Conservation (phyloP, 92 coral and sea anemone species). For the Paragorgia papillata region DNA sequence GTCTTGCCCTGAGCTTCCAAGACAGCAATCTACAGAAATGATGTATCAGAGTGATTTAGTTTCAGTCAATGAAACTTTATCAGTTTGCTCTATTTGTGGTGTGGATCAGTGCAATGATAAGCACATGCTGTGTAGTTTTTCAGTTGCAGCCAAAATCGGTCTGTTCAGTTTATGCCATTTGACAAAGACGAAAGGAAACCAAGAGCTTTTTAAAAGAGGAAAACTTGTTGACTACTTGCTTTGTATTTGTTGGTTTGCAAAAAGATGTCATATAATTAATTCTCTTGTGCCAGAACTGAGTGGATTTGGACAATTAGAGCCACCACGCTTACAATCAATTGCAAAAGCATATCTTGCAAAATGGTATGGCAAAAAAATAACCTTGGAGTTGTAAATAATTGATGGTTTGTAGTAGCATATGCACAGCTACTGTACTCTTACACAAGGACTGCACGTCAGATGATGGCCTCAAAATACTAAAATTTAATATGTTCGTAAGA, state of each 20-base stretch:
- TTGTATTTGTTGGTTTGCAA: constrained; percentile 65
- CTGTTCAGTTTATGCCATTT: constrained; percentile 66
- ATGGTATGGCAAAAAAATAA: constrained; percentile 10
- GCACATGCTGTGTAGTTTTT: constrained; percentile 61
- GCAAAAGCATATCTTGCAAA: constrained; percentile 38
- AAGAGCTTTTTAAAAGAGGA: constrained; percentile 53
- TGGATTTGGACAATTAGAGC: not conserved
- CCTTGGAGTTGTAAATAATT: not conserved
- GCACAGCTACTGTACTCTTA: too few relatives aligned
- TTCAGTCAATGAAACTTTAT: not conserved
- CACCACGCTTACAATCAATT: constrained; percentile 24
- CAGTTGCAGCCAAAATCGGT: constrained; percentile 69
- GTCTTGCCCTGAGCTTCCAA: constrained; percentile 39
- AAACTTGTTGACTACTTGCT: constrained; percentile 63
- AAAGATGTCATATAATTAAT: not conserved
- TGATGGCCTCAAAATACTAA: too few relatives aligned
- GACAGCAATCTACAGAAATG: not conserved
- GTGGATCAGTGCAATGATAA: not conserved
- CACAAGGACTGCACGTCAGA: too few relatives aligned
- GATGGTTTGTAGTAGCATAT: too few relatives aligned
- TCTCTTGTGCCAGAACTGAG: constrained; percentile 1
- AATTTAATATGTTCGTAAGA: too few relatives aligned
- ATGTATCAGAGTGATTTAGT: not conserved
- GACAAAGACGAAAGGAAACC: constrained; percentile 54
- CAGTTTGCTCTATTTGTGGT: not conserved